These are phyloP conservation scores for Streblospio benedicti DNA, from an alignment of 1,140 invertebrate genomes.

Conservation along the genomic window DNA sequence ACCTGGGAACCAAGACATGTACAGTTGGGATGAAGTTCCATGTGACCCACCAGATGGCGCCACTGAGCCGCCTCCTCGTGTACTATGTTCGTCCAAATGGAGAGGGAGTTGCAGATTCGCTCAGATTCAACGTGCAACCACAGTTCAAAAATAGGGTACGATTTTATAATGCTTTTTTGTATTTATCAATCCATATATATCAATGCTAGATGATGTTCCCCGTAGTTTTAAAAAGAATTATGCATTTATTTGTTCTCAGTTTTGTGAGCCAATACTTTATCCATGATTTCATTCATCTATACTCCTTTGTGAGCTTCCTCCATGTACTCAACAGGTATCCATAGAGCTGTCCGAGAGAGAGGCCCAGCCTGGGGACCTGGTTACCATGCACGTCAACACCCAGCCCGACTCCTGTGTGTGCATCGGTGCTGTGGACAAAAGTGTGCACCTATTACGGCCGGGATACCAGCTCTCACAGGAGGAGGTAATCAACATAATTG, in stretches of 20 bases:
- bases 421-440: neutral
- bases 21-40: neutral
- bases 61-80: conserved; percentile 20
- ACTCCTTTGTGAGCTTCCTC: too few species aligned
- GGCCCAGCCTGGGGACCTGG: neutral
- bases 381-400: neutral
- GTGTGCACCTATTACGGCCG: neutral
- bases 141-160: conserved; percentile 20
- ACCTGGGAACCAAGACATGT: neutral
- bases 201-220: neutral
- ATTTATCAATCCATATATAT: neutral
- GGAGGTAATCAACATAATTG: neutral
- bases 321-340: neutral
- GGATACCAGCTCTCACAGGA: neutral
- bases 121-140: conserved; percentile 19
- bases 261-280: neutral
- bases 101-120: conserved; percentile 20
- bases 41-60: conserved; percentile 22
- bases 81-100: conserved; percentile 21
- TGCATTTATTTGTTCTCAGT: neutral
- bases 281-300: neutral
- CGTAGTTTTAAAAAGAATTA: neutral
- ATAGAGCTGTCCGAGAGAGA: neutral
- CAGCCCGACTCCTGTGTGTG: neutral
- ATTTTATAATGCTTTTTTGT: neutral